These are phyloP conservation scores for Petrocephalus zakoni DNA, from an alignment of 2,113 vertebrate species.

Conservation along the genomic window DNA sequence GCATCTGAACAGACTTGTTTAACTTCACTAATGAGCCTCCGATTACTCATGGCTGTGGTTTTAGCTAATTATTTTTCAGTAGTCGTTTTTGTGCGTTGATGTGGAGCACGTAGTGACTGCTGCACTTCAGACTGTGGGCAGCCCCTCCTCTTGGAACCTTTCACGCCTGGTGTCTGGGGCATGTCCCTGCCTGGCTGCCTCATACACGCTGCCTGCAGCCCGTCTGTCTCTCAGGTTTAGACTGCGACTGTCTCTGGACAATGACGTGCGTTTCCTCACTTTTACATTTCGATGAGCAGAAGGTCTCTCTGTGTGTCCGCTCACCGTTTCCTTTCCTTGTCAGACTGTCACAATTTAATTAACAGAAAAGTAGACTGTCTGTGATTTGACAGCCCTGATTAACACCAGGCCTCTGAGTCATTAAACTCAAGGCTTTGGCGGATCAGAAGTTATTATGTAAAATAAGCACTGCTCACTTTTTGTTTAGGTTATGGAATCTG, in stretches of 20 bases:
- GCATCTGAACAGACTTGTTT: not conserved
- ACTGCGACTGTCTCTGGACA: not conserved
- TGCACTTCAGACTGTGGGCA: not conserved
- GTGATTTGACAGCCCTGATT: not conserved
- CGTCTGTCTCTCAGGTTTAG: not conserved
- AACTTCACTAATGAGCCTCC: not conserved
- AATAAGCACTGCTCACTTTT: not conserved
- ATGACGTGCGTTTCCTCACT: not conserved
- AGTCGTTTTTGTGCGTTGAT: not conserved
- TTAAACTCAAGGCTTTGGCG: not conserved
- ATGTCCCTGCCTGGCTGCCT: not conserved
- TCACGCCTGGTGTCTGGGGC: not conserved
- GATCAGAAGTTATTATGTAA: not conserved
- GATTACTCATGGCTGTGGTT: not conserved
- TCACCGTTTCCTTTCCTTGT: not conserved
- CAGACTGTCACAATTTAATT: not conserved
- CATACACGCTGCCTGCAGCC: not conserved
- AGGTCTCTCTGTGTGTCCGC: not conserved
- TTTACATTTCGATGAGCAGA: not conserved
- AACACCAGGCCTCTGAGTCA: not conserved
- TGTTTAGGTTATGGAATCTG: not conserved
- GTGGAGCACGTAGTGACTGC: not conserved
- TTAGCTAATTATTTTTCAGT: conserved; percentile 7
- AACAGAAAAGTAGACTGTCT: not conserved
- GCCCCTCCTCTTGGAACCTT: not conserved